A percentile compares a stretch with the other conserved stretches of the same genome.
These are phyloP conservation scores for Bufotes viridis DNA, from an alignment of 2,797 vertebrate species.

Conservation along the genomic window DNA sequence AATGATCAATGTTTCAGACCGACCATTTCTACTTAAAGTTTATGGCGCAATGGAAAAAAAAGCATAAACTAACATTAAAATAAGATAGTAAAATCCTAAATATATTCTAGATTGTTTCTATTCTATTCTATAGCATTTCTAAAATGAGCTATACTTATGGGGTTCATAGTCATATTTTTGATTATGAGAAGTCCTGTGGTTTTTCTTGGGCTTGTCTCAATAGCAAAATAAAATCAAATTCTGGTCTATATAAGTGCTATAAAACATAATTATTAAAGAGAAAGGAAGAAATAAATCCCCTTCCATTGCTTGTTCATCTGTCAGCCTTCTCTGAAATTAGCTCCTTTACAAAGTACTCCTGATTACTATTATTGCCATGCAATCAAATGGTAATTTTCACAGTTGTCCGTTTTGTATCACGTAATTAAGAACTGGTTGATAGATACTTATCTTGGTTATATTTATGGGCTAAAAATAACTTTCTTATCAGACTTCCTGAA, in stretches of 20 bases:
- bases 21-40: neutral
- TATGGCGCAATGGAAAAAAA: neutral
- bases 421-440: slow-evolving; percentile 11
- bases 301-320: slow-evolving; percentile 2
- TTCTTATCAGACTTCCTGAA: slow-evolving; percentile 31
- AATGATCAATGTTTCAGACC: neutral
- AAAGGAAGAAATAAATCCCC: neutral
- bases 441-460: slow-evolving; percentile 39
- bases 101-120: no score
- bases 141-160: neutral
- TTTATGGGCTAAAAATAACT: slow-evolving; percentile 42
- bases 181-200: neutral
- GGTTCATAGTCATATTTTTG: neutral
- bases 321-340: slow-evolving; percentile 31
- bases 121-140: no score
- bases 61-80: neutral
- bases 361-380: slow-evolving; percentile 43
- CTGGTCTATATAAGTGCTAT: neutral
- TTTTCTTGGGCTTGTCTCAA: neutral
- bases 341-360: slow-evolving; percentile 14
- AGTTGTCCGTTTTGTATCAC: slow-evolving; percentile 26
- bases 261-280: neutral
- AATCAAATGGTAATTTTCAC: slow-evolving; percentile 37
- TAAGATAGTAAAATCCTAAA: no score
- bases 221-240: slow-evolving; percentile 4